Evolutionary conservation across 1,140 invertebrate genomes (phyloP), one percentile per base, ranked within the genome.

Genomic region (Dolichoris vasculosae): DNA sequence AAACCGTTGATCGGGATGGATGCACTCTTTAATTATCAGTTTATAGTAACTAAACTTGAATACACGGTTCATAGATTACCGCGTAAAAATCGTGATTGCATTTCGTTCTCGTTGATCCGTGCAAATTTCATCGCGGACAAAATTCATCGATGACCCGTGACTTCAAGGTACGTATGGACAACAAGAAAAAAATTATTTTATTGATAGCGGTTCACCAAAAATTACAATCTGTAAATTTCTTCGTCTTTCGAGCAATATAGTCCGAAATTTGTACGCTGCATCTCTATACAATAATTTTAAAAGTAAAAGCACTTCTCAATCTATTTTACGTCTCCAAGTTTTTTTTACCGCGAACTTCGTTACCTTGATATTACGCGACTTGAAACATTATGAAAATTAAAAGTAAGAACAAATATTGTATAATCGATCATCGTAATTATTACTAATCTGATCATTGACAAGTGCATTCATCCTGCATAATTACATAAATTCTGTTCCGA

Each of bases 1-100:
- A 67, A 78, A 78, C 48, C 43, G 43, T 71, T 38, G 38, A 73
- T 26, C 11, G 67, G 75, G 64, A 75, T 83, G 85, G 75, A 64
- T 86, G 85, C 73, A 86, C 80, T 83, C 43, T 32, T 86, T 69
- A 82, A 83, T 83, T 73, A 86, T 69, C 40, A 86, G 67, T 82
- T 84, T 85, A 51, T 15, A 43, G 8, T 59, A 55, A 30, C 3
- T n/a, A 17, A 46, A 38, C 35, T 26, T 69, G 20, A 26, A 46
- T 46, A 20, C n/a, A 71, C 20, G 1, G 38, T 73, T 9, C 35
- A 1, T 26, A 26, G 6, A 43, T 59, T 59, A 59, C 9, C 4
- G 26, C 26, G 7, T 26, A 13, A 59, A 23, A 59, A 26, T 59
- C 55, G 55, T 26, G 23, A 59, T 59, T 4, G 55, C 55, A 26